Evolutionary conservation across 2,888 invertebrate species (phyloP).

Genomic region (Zhuqinia jingwanae): DNA sequence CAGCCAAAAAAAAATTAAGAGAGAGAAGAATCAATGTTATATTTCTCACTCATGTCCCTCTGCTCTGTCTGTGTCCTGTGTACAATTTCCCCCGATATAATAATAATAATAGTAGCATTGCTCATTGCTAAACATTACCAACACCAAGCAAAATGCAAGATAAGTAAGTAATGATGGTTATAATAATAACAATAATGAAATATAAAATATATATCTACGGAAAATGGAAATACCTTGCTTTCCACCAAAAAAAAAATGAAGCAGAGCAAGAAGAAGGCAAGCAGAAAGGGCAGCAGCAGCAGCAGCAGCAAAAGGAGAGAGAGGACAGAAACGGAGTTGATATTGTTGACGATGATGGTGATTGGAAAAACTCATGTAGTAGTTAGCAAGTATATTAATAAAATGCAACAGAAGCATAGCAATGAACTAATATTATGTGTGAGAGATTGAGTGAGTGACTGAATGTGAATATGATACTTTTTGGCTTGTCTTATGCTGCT

Average conservation of each 20-base stretch:
- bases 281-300: no score
- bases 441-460: no score
- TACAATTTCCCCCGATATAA: conserved; percentile 8
- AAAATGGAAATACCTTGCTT: conserved; percentile 48
- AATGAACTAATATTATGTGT: not conserved
- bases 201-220: conserved; percentile 34
- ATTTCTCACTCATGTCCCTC: conserved; percentile 29
- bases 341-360: no score
- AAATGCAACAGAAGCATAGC: conserved; percentile 17
- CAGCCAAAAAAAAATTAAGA: no score
- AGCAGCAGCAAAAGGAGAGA: conserved; percentile 1
- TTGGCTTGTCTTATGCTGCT: no score
- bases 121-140: not conserved
- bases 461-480: no score
- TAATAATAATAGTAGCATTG: no score
- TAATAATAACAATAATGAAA: no score
- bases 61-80: conserved; percentile 6
- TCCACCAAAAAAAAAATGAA: conserved; percentile 35
- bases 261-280: conserved; percentile 11
- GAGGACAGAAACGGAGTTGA: not conserved
- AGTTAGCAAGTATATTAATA: conserved; percentile 2
- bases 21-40: conserved; percentile 30
- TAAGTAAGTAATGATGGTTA: conserved; percentile 1
- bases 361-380: no score
- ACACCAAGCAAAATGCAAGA: not conserved